Percentiles rank a stretch among this genome's conserved stretches.
Conservation (phyloP, 2,113 vertebrate genomes). For the Hypocryptadius cinnamomeus region DNA sequence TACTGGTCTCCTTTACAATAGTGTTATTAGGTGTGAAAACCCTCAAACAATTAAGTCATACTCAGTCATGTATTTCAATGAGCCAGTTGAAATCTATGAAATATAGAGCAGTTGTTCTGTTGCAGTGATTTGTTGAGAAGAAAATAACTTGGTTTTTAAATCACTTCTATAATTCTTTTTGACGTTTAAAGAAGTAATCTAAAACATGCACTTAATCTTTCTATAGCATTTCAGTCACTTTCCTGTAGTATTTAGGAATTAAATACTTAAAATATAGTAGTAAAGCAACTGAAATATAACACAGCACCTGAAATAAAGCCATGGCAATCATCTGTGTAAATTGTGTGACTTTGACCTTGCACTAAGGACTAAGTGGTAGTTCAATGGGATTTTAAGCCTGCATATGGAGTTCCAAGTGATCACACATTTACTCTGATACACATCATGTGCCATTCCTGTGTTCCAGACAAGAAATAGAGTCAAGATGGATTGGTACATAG, state of each 20-base stretch:
- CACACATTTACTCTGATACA: background rate
- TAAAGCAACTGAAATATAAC: background rate
- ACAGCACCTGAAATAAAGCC: background rate
- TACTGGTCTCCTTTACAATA: background rate
- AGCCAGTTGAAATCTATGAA: background rate
- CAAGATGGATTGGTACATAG: background rate
- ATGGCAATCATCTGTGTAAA: background rate
- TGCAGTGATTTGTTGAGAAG: background rate
- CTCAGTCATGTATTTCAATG: background rate
- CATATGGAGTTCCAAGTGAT: background rate
- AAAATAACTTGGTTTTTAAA: background rate
- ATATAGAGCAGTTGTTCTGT: background rate
- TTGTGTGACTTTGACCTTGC: background rate
- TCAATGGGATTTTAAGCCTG: background rate
- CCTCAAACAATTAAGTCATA: background rate
- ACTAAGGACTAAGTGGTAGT: background rate
- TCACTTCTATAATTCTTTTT: background rate
- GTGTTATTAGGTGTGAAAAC: background rate
- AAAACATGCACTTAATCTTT: background rate
- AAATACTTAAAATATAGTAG: background rate
- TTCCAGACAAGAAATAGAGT: background rate
- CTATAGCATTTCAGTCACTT: background rate
- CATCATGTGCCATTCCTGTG: background rate
- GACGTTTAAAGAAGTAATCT: background rate
- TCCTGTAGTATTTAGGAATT: background rate